Evolutionary conservation across 2,888 invertebrate species (phyloP).

Genomic region (Sycophila texana): DNA sequence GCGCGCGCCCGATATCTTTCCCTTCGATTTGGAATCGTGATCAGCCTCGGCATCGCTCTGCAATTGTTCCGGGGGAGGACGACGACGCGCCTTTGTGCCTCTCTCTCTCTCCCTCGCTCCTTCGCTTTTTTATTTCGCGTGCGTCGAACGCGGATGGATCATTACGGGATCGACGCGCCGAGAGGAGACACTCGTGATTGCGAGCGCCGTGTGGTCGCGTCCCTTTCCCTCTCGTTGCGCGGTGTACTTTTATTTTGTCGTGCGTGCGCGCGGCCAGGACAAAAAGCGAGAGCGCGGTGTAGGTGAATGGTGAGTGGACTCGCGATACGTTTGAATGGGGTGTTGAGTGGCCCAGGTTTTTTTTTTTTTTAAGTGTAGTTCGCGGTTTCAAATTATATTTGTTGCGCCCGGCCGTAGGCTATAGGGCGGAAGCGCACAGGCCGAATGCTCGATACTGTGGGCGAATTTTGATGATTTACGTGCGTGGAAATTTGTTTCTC

Average conservation of each 20-base stretch:
- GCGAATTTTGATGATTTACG: background rate
- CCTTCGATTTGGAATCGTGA: conserved; percentile 67
- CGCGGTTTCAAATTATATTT: background rate
- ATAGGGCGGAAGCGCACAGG: no score
- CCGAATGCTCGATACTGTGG: background rate
- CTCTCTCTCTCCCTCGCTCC: conserved; percentile 1
- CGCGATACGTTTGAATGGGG: no score
- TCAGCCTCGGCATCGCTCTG: conserved; percentile 64
- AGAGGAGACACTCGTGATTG: background rate
- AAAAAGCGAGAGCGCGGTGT: background rate
- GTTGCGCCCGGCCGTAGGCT: no score
- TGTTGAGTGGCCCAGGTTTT: background rate
- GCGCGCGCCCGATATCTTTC: conserved; percentile 63
- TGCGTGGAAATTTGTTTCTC: background rate
- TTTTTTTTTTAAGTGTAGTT: background rate
- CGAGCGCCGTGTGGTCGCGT: background rate
- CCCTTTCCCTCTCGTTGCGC: no score
- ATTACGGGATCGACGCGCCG: conserved; percentile 40
- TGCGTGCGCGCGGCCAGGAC: background rate
- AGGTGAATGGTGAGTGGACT: conserved; percentile 29
- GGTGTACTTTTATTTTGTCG: background rate
- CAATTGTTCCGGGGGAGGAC: conserved; percentile 61
- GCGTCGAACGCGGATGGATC: conserved; percentile 20
- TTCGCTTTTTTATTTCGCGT: background rate
- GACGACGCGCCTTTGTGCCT: background rate